These are phyloP conservation scores for Dolichomitus sp. DNA, from an alignment of 2,888 invertebrate species.

Conservation along the genomic window DNA sequence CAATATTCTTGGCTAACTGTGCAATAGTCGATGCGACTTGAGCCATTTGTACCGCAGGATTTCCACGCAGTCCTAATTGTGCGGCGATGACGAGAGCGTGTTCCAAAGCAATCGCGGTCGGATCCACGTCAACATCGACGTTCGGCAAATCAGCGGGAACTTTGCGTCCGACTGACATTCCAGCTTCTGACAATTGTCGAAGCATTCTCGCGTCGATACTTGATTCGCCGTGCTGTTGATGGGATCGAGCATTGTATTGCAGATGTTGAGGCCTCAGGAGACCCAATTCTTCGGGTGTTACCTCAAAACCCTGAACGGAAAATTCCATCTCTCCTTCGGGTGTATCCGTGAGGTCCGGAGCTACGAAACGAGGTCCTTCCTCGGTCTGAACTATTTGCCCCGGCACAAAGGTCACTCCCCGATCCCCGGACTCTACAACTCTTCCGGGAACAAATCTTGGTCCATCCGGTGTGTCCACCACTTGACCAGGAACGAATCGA, in stretches of 20 bases:
- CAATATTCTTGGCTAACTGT: constrained; percentile 82
- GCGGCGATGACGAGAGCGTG: constrained; percentile 82
- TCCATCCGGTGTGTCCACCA: constrained; percentile 91
- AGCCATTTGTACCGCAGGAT: constrained; percentile 85
- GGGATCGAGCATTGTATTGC: constrained; percentile 76
- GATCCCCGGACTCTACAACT: constrained; percentile 86
- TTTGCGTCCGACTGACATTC: constrained; percentile 90
- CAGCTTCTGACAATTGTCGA: constrained; percentile 90
- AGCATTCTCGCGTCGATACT: constrained; percentile 90
- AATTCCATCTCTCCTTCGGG: constrained; percentile 90
- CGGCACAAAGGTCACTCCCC: constrained; percentile 86
- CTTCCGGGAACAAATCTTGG: constrained; percentile 89
- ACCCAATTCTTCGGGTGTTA: constrained; percentile 86
- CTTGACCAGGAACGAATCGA: constrained; percentile 89
- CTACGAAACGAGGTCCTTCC: constrained; percentile 89
- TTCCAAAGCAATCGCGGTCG: constrained; percentile 82
- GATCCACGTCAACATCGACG: constrained; percentile 87
- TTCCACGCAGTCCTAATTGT: constrained; percentile 83
- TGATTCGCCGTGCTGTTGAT: constrained; percentile 87
- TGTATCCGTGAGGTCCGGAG: constrained; percentile 90
- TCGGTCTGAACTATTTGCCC: constrained; percentile 87
- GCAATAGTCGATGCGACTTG: constrained; percentile 85
- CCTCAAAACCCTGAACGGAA: constrained; percentile 90
- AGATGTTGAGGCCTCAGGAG: constrained; percentile 84
- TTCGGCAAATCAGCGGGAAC: constrained; percentile 89